Base-by-base conservation (phyloP, 2,888 invertebrate species). In the Nowickia ferox region DNA sequence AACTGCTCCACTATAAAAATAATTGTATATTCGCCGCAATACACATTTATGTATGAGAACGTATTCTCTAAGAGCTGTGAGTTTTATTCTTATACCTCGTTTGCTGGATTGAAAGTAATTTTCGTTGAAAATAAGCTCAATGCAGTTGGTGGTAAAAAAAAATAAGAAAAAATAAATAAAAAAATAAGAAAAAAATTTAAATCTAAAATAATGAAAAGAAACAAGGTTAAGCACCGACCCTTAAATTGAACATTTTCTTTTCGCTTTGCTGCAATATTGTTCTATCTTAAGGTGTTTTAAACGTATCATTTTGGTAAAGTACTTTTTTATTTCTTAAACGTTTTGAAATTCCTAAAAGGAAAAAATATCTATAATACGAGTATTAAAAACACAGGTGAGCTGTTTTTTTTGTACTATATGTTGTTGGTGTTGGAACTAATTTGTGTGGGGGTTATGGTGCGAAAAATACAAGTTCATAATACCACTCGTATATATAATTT, bases 141-240 rank as follows among this genome's bases (percentile, higher is more conserved):
- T 48, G 69, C 72, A 83, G 77, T 74, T 78, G 83, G 77, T 71
- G 76, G 71, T 51, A 72, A 53, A 53, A 78, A 30, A 30, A 30
- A 6, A 30, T 30, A 30, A 30, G 30, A 30, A 30, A 30, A 30
- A 30, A 44, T 59, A 74, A 57, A 72, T 66, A 53, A 4, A 15
- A 30, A 6, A 44, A 59, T 13, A 57, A 19, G 13, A 66, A 69
- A 6, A 65, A 59, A 81, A 66, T 81, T 69, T 53, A 78, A 74
- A 77, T 77, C 71, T 77, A 59, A 77, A 85, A 84, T 65, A 85
- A 85, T 66, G 71, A 76, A 76, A 78, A 82, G 48, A 75, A 84
- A 79, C 69, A 83, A 86, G 83, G 79, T 79, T 76, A 82, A 79
- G 76, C 75, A 83, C 75, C 79, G 82, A 83, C 82, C 82, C 85